Base-by-base conservation (phyloP, 2,888 invertebrate species). In the Seira sanloemensis region DNA sequence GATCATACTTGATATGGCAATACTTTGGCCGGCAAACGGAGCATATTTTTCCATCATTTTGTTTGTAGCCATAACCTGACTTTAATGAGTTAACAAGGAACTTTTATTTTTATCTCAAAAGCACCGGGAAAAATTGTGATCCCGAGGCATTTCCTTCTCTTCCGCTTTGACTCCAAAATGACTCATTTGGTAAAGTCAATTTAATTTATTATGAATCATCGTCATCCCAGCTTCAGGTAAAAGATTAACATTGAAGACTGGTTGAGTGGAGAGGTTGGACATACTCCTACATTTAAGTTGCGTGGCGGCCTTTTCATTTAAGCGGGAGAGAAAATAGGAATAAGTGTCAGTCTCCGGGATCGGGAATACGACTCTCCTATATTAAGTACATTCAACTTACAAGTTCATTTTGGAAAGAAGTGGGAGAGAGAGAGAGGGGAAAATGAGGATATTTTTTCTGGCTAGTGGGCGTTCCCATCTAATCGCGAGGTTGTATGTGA, bases 131-230 rank as follows among this genome's bases (percentile, higher is more conserved):
- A n/a, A n/a, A n/a, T n/a, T n/a, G n/a, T n/a, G n/a, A n/a, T n/a
- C n/a, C n/a, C n/a, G n/a, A n/a, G n/a, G n/a, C n/a, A n/a, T n/a
- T n/a, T n/a, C n/a, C n/a, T n/a, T n/a, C n/a, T n/a, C n/a, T n/a
- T n/a, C n/a, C n/a, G n/a, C 37, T 12, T 37, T 37, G 37, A 37
- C 12, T 37, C 12, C 4, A 37, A 37, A 37, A 37, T 37, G 37
- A 37, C 37, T 37, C 37, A 37, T 37, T 37, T 37, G 37, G 37
- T 12, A 37, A 37, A n/a, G n/a, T n/a, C n/a, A n/a, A 37, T 19
- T 58, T 72, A 72, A 72, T 72, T 72, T 72, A 58, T 58, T 58
- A 72, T 72, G 72, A 72, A 54, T 54, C 72, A 72, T 72, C 72
- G 54, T 54, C 71, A 50, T 71, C 69, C 1, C 37, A 37, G 37